Evolutionary conservation across 2,797 vertebrate genomes (phyloP).

Genomic region (Helostoma temminkii): DNA sequence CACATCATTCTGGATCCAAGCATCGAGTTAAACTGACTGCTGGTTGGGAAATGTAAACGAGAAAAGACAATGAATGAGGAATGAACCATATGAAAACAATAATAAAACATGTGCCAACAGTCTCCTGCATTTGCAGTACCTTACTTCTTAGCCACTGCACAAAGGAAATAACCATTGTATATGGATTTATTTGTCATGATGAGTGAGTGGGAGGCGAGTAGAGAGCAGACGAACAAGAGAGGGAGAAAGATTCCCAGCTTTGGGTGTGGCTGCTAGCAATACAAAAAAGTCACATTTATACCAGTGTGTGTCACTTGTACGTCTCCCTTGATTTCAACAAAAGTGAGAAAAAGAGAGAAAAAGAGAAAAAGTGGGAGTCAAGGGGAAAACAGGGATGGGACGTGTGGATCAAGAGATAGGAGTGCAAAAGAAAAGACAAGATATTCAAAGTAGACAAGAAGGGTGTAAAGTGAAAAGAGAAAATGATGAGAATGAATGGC

Average conservation of each 20-base stretch:
- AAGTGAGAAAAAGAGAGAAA: slow-evolving; percentile 16
- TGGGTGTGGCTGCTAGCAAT: slow-evolving; percentile 64
- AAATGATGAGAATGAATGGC: slow-evolving; percentile 56
- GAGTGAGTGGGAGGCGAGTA: slow-evolving; percentile 6
- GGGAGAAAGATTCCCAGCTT: slow-evolving; percentile 40
- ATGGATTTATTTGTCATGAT: slow-evolving; percentile 41
- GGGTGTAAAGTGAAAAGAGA: slow-evolving; percentile 31
- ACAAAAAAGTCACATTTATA: slow-evolving; percentile 34
- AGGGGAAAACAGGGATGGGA: slow-evolving; percentile 17
- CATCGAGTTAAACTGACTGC: too few species aligned
- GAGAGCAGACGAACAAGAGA: slow-evolving; percentile 5
- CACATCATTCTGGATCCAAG: slow-evolving; percentile 2
- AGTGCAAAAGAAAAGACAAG: slow-evolving; percentile 27
- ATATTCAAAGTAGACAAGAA: slow-evolving; percentile 51
- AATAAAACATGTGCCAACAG: slow-evolving; percentile 16
- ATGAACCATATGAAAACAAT: slow-evolving; percentile 28
- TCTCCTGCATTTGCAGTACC: slow-evolving; percentile 24
- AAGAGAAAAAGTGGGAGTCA: slow-evolving; percentile 10
- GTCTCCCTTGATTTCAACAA: slow-evolving; percentile 43
- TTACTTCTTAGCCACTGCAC: slow-evolving; percentile 13
- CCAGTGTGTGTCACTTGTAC: background rate
- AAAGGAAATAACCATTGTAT: slow-evolving; percentile 36
- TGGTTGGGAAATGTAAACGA: background rate
- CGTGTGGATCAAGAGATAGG: slow-evolving; percentile 11
- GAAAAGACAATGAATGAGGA: slow-evolving; percentile 28